Evolutionary conservation across 2,888 invertebrate genomes (phyloP).

Genomic region (Priapulus caudatus): DNA sequence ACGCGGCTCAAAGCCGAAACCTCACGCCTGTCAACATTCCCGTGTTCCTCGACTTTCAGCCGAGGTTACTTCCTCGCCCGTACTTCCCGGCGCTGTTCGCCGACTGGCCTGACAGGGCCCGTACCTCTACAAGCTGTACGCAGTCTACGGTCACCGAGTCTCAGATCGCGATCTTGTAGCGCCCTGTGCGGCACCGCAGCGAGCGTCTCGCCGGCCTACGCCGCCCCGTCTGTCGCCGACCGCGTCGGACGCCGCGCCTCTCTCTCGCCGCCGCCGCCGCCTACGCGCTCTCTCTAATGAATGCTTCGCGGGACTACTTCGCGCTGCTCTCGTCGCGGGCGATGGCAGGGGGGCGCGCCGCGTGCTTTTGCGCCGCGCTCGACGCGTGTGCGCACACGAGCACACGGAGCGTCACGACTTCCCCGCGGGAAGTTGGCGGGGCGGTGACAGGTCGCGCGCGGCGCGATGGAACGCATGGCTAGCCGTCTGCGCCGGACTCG

Average conservation of each 20-base stretch:
- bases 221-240: constrained; percentile 46
- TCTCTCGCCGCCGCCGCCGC: constrained; percentile 42
- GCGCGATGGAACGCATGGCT: constrained; percentile 48
- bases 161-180: constrained; percentile 47
- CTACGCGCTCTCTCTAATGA: constrained; percentile 44
- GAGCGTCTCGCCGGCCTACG: constrained; percentile 45
- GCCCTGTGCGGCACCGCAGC: constrained; percentile 48
- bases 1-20: constrained; percentile 10
- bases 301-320: constrained; percentile 41
- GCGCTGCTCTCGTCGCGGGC: constrained; percentile 44
- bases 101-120: constrained; percentile 51
- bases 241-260: constrained; percentile 46
- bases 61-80: constrained; percentile 44
- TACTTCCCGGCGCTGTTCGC: constrained; percentile 47
- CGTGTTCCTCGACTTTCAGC: constrained; percentile 42
- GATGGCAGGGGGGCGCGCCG: constrained; percentile 47
- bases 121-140: constrained; percentile 48
- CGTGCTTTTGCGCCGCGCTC: constrained; percentile 48
- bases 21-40: constrained; percentile 31
- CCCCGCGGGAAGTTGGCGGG: constrained; percentile 47
- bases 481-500: constrained; percentile 46
- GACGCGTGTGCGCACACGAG: constrained; percentile 50
- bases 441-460: constrained; percentile 45
- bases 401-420: constrained; percentile 46
- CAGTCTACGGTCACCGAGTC: constrained; percentile 46